Evolutionary conservation across 2,797 vertebrate species (phyloP).

Genomic region (Heliangelus exortis): DNA sequence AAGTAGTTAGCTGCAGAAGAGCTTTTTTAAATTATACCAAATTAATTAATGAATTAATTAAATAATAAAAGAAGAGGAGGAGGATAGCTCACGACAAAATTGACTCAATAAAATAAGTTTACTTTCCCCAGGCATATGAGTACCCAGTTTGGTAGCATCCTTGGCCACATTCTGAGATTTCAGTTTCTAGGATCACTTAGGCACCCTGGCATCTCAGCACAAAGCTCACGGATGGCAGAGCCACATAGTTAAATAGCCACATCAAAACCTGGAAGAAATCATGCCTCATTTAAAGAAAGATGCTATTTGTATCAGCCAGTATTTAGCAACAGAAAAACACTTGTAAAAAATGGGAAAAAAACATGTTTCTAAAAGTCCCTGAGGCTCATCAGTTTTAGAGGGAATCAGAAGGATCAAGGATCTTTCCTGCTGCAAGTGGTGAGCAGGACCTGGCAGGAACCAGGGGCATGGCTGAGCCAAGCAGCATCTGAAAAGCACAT

Average conservation of each 20-base stretch:
- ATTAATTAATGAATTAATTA: background rate
- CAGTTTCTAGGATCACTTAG: background rate
- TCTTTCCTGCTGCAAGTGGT: background rate
- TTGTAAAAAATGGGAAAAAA: background rate
- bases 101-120: background rate
- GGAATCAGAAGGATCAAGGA: background rate
- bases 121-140: background rate
- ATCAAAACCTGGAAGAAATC: slow-evolving; percentile 19
- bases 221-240: background rate
- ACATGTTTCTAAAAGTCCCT: background rate
- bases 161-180: background rate
- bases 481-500: background rate
- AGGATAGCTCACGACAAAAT: background rate
- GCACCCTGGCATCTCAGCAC: background rate
- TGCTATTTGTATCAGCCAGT: background rate
- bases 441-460: background rate
- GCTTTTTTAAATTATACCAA: background rate
- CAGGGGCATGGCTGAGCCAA: background rate
- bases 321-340: background rate
- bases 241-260: background rate
- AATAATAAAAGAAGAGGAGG: too few relatives aligned
- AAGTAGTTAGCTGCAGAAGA: background rate
- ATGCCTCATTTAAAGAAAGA: background rate
- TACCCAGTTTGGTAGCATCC: background rate
- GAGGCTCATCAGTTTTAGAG: background rate